Evolutionary conservation across 2,113 vertebrate genomes (phyloP), one percentile per base, ranked within the genome.

Genomic region (Choloepus hoffmanni): DNA sequence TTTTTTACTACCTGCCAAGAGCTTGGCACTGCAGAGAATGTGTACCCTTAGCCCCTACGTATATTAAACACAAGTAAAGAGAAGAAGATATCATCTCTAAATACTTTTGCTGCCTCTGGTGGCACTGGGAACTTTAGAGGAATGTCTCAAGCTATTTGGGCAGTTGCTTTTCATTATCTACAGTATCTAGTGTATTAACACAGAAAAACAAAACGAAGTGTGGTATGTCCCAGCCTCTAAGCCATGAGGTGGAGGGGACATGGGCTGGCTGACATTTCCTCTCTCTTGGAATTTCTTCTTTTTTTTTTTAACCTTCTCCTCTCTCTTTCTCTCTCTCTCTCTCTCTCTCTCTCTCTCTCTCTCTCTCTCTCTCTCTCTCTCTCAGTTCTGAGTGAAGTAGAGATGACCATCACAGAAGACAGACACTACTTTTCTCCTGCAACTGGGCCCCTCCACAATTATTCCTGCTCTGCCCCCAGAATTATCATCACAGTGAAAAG

Each of bases 21-120:
- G 53, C 18, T 91, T 68, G 83, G 74, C 9, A 2, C 28, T 48
- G 6, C n/a, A 72, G 55, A 84, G 55, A 78, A 58, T 33, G 3
- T 40, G 63, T 33, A 83, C 63, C 68, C 3, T 84, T 43, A 33
- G 21, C 21, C 28, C 76, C 43, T 63, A 65, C 11, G 30, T 48
- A 79, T 86, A 93, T 28, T 77, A 76, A 91, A 45, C 11, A 78
- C 76, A 95, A 91, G 67, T 40, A 72, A 73, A 88, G 70, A 82
- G 50, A 62, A 55, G 77, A 60, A 84, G 82, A 76, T 33, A 36
- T 48, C 65, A 12, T 28, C 33, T 79, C 50, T 89, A 26, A 76
- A n/a, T 5, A 36, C 36, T 72, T 87, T 65, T 24, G 65, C 53
- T 24, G 23, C 73, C 58, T 92, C 33, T 30, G 33, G 21, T 15